These are phyloP conservation scores for Perodicticus potto DNA, from an alignment of 2,797 vertebrate genomes.

Conservation along the genomic window DNA sequence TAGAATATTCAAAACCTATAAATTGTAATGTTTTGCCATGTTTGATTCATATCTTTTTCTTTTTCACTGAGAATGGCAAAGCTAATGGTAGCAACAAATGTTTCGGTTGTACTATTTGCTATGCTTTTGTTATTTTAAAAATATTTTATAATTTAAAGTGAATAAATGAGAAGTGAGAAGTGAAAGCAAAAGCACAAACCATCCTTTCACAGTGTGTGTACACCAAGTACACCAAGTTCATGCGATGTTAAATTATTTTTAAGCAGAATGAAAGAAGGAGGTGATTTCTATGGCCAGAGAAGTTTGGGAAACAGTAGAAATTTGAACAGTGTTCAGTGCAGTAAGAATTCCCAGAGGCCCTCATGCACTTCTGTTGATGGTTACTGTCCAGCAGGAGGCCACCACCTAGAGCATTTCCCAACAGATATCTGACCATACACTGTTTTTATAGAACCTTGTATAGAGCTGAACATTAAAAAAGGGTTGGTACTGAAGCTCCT, in stretches of 20 bases:
- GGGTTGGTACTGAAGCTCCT: not conserved
- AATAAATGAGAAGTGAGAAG: conserved; percentile 23
- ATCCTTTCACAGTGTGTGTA: not conserved
- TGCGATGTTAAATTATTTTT: not conserved
- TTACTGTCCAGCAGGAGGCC: not conserved
- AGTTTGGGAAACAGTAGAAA: not conserved
- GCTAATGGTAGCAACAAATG: not conserved
- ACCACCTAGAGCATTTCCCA: not conserved
- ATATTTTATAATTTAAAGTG: not conserved
- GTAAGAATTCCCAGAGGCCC: not conserved
- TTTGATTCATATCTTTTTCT: not conserved
- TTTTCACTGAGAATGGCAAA: conserved; percentile 9
- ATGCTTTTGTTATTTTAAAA: not conserved
- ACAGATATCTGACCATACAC: not conserved
- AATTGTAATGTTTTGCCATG: not conserved
- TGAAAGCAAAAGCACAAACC: not conserved
- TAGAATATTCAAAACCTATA: not conserved
- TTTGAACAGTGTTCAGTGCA: not conserved
- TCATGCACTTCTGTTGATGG: not conserved
- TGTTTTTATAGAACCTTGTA: not conserved
- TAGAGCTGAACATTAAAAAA: not conserved
- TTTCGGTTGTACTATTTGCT: not conserved
- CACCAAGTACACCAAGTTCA: not conserved
- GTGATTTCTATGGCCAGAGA: not conserved
- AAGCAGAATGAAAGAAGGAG: not conserved